Conservation (phyloP, 2,888 invertebrate species). For the Drosophila leonis region DNA sequence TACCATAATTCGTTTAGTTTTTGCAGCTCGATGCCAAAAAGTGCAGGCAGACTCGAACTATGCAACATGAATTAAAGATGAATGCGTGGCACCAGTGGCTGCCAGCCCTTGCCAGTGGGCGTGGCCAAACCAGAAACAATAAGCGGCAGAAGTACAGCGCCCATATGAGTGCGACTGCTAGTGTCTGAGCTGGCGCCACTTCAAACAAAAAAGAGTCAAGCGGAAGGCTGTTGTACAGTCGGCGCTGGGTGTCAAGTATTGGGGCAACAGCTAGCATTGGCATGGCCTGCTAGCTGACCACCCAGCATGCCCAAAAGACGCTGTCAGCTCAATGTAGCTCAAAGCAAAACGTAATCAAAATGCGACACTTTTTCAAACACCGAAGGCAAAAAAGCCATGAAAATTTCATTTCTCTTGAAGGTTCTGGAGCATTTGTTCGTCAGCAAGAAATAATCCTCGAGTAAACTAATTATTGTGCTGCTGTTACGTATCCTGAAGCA, state of each 20-base stretch:
- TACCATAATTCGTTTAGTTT: not conserved
- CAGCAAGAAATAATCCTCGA: constrained; percentile 56
- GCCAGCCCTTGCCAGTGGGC: constrained; percentile 42
- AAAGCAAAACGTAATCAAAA: constrained; percentile 77
- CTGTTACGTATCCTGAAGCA: not conserved
- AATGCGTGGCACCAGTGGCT: constrained; percentile 36
- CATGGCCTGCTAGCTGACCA: constrained; percentile 29
- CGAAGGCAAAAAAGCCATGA: constrained; percentile 70
- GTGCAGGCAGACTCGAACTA: constrained; percentile 45
- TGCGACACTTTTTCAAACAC: constrained; percentile 78
- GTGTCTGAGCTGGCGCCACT: constrained; percentile 28
- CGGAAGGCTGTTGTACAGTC: constrained; percentile 30
- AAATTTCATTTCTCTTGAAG: constrained; percentile 62
- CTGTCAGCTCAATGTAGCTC: constrained; percentile 59
- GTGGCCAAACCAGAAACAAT: constrained; percentile 48
- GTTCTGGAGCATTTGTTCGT: no score
- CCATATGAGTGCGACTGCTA: not conserved
- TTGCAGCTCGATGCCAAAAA: constrained; percentile 16
- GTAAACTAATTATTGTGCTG: constrained; percentile 74
- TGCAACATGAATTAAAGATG: constrained; percentile 78
- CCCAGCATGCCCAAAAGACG: constrained; percentile 49
- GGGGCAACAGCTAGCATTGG: not conserved
- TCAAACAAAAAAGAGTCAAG: constrained; percentile 57
- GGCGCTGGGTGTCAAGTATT: not conserved
- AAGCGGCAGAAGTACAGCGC: constrained; percentile 42